Conservation (phyloP, 2,888 invertebrate genomes). For the Notodonta ziczac region DNA sequence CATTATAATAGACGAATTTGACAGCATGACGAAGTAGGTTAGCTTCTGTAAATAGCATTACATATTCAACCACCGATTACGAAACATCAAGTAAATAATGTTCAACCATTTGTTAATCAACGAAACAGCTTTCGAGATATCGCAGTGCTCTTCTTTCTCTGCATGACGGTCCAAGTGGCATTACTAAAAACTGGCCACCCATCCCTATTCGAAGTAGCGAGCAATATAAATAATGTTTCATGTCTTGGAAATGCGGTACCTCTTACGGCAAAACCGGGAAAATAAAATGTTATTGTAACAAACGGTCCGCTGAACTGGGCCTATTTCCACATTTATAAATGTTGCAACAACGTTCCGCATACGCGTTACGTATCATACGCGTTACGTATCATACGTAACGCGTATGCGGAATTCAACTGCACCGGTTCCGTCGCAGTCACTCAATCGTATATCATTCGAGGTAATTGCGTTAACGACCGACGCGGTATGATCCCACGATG, state of each 20-base stretch:
- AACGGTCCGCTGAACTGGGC: conserved; percentile 37
- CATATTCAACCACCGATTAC: background rate
- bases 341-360: conserved; percentile 44
- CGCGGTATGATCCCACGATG: conserved; percentile 26
- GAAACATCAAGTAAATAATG: too few species aligned
- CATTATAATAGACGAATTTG: too few species aligned
- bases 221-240: conserved; percentile 2
- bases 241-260: background rate
- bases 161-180: background rate
- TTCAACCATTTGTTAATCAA: too few species aligned
- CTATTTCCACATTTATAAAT: conserved; percentile 53
- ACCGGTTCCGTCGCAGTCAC: conserved; percentile 35
- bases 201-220: background rate
- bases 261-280: background rate
- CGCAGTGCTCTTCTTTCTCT: background rate
- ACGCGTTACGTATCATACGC: too few species aligned
- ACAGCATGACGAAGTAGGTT: too few species aligned
- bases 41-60: background rate
- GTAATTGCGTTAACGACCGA: conserved; percentile 37
- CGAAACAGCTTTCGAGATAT: too few species aligned
- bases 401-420: conserved; percentile 56
- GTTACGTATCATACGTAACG: conserved; percentile 50
- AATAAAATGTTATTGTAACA: conserved; percentile 9
- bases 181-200: background rate
- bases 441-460: conserved; percentile 42